Evolutionary conservation across 2,113 vertebrate species (phyloP), one percentile per base, ranked within the genome.

Genomic region (Micronycteris hirsuta): DNA sequence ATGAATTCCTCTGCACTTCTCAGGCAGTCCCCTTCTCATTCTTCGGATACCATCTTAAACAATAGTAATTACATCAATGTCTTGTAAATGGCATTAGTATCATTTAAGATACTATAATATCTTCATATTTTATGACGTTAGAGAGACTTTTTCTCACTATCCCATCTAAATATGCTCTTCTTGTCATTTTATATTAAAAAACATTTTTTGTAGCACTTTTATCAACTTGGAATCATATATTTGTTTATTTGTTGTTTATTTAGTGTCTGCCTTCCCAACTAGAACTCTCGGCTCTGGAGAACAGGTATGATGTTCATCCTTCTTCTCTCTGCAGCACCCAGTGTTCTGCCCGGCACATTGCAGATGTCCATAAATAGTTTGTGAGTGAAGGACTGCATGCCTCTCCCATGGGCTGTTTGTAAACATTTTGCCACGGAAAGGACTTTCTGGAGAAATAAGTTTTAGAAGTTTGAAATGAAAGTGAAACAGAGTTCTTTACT

Each of bases 31-130:
- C 54, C 22, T 86, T 92, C n/a, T 82, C 38, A 73, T 88, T 91
- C 85, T 92, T 96, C 74, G 68, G 76, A 84, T 76, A 87, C 63
- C 33, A 67, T 68, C 86, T 91, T 89, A 90, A 87, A 36, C 81
- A 65, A 78, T 45, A 68, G 19, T 93, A 74, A 80, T 74, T 74
- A 45, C 82, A n/a, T 45, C 38, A 68, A 13, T 11, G 20, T 91
- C 54, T 78, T 49, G 45, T 85, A 54, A 56, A 43, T 77, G 67
- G 36, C 12, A 49, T 83, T 84, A 52, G n/a, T 70, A 73, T 77
- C 7, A 83, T 41, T 89, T 86, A 56, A 83, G 49, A 89, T 82
- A 58, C 28, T 41, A 31, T 65, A 33, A 31, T 85, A 65, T 61
- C 38, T 77, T 90, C 52, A 58, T 73, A 54, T 94, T 54, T 61